Evolutionary conservation across 2,888 invertebrate species (phyloP), one percentile per base, ranked within the genome.

Genomic region (Erebia aethiops): DNA sequence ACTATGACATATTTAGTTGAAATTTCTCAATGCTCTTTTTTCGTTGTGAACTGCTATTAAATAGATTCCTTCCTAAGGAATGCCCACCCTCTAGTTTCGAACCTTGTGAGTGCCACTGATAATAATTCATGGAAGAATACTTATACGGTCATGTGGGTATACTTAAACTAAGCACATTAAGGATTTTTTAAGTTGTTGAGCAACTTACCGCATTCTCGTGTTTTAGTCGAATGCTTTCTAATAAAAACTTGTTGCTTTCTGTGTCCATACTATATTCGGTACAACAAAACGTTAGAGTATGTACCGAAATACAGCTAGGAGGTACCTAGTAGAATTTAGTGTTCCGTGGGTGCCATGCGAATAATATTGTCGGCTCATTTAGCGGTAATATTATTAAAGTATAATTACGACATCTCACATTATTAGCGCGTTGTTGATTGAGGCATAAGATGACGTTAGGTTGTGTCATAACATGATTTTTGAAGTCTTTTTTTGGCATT

Each of bases 171-270:
- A 21, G 21, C 21, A 21, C 21, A 26, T 26, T 26, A 26, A 26
- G 26, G 4, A 3, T 26, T 26, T 26, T 26, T 26, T 3, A 26
- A 35, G 35, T 35, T 35, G 35, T 35, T 35, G 35, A 35, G 3
- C 3, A 26, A 58, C 69, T 66, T 67, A 72, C 72, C 46, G 72
- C 13, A 79, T 86, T 84, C 64, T 85, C 86, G 79, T 89, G 87
- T 77, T 86, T 88, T 60, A 82, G 69, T 71, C 83, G 82, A 72
- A 90, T 80, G 78, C 85, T 84, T 76, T 87, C 82, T 70, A 90
- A 73, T 69, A 90, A 73, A 41, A 87, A 76, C 67, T 76, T 81
- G 72, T 80, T 83, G 81, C 86, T 89, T 73, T 87, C 89, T 49
- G 83, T 82, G 76, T 89, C 90, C 91, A 91, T 91, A 10, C 7